Evolutionary conservation across 2,797 vertebrate genomes (phyloP).

Genomic region (Cyclopterus lumpus): DNA sequence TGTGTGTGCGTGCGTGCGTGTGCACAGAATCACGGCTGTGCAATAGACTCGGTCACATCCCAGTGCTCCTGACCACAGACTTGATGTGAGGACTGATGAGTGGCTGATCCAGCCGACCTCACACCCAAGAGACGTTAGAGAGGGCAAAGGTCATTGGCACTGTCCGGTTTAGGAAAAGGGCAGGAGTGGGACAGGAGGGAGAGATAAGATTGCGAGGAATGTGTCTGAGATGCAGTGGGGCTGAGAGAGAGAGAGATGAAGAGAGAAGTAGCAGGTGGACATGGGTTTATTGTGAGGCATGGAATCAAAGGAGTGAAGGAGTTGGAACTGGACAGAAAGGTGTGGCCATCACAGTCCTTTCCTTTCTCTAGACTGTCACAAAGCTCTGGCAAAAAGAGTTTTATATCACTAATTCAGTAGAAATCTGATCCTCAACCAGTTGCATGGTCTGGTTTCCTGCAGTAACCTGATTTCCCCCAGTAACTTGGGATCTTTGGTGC

Average conservation of each 20-base stretch:
- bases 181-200: conserved; percentile 11
- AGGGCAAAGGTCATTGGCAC: conserved; percentile 58
- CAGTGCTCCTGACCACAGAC: conserved; percentile 28
- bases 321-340: conserved; percentile 1
- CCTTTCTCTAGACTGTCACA: background rate
- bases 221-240: conserved; percentile 13
- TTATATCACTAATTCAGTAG: background rate
- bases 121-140: conserved; percentile 51
- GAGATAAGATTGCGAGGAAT: conserved; percentile 25
- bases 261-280: background rate
- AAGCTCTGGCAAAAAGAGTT: background rate
- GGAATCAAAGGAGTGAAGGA: background rate
- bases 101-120: conserved; percentile 48
- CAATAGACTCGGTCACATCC: conserved; percentile 37
- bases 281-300: background rate
- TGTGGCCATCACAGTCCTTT: background rate
- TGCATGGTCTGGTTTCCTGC: background rate
- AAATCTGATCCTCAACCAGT: background rate
- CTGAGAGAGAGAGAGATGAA: conserved; percentile 10
- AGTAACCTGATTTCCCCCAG: background rate
- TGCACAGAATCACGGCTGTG: conserved; percentile 2
- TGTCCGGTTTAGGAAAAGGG: conserved; percentile 23
- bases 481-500: conserved; percentile 6
- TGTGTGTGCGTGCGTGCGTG: conserved; percentile 1
- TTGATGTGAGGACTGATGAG: conserved; percentile 58